Evolutionary conservation across 2,888 invertebrate genomes (phyloP).

Genomic region (Scotopteryx bipunctaria): DNA sequence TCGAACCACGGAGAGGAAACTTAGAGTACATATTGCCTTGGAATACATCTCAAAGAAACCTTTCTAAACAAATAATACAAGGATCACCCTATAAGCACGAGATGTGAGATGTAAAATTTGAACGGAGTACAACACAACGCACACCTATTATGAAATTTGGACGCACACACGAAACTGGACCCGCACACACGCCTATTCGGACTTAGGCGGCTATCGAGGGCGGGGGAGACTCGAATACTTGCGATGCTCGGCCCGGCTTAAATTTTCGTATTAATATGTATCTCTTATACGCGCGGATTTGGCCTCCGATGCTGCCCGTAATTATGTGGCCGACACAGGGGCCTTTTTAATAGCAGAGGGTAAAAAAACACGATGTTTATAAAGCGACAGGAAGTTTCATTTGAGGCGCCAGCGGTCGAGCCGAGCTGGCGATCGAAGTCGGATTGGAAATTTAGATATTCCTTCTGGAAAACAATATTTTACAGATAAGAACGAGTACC

Average conservation of each 20-base stretch:
- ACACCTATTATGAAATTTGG: constrained; percentile 80
- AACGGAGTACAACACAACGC: constrained; percentile 70
- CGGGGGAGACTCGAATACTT: constrained; percentile 64
- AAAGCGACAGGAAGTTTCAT: constrained; percentile 24
- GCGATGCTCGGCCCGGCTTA: constrained; percentile 73
- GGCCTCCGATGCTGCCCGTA: constrained; percentile 61
- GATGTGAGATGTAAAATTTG: constrained; percentile 82
- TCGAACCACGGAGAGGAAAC: too few relatives aligned
- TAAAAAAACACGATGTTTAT: constrained; percentile 41
- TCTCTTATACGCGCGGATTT: constrained; percentile 74
- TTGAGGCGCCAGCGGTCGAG: not conserved
- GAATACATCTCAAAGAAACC: too few relatives aligned
- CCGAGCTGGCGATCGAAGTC: not conserved
- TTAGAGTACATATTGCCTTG: too few relatives aligned
- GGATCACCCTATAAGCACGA: constrained; percentile 62
- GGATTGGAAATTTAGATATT: constrained; percentile 3
- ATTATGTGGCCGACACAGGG: constrained; percentile 56
- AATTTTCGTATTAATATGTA: constrained; percentile 81
- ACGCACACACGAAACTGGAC: constrained; percentile 59
- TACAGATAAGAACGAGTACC: not conserved
- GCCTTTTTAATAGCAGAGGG: constrained; percentile 47
- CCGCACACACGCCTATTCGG: constrained; percentile 61
- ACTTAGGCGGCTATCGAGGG: constrained; percentile 67
- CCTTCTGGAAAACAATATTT: not conserved
- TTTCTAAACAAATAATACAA: constrained; percentile 11